These are phyloP conservation scores for Oryzias celebensis DNA, from an alignment of 2,113 vertebrate genomes.

Conservation along the genomic window DNA sequence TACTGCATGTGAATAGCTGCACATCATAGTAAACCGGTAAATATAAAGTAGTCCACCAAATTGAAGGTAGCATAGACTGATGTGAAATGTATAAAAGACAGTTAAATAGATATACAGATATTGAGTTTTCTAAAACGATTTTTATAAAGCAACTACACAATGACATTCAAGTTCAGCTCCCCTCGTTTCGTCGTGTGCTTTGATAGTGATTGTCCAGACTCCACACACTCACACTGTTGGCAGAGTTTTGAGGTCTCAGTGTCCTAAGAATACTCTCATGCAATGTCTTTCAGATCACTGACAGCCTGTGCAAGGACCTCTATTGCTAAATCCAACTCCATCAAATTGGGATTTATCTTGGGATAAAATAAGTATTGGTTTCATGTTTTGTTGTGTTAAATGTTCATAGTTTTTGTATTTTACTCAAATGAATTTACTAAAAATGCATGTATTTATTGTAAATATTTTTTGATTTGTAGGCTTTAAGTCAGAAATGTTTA, in stretches of 20 bases:
- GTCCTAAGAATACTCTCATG: constrained; percentile 40
- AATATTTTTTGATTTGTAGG: too few relatives aligned
- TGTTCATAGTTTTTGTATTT: too few relatives aligned
- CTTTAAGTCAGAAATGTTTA: too few relatives aligned
- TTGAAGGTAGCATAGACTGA: constrained; percentile 67
- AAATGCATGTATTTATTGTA: too few relatives aligned
- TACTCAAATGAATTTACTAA: too few relatives aligned
- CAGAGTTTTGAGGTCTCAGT: constrained; percentile 59
- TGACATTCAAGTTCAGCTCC: constrained; percentile 62
- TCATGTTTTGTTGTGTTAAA: too few relatives aligned
- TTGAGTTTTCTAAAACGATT: constrained; percentile 61
- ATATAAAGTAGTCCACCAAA: constrained; percentile 72
- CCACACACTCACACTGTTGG: constrained; percentile 55
- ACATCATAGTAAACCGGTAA: constrained; percentile 65
- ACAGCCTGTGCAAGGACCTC: constrained; percentile 39
- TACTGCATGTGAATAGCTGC: constrained; percentile 71
- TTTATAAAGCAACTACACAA: constrained; percentile 55
- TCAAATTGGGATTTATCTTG: too few relatives aligned
- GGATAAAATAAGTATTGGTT: too few relatives aligned
- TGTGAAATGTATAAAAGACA: constrained; percentile 79
- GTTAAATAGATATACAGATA: constrained; percentile 67
- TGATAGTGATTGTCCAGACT: constrained; percentile 71
- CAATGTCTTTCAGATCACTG: constrained; percentile 22
- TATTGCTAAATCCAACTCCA: constrained; percentile 3
- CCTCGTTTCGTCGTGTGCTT: constrained; percentile 51